Conservation (phyloP, 2,888 invertebrate genomes). For the Drosophila paucipuncta region DNA sequence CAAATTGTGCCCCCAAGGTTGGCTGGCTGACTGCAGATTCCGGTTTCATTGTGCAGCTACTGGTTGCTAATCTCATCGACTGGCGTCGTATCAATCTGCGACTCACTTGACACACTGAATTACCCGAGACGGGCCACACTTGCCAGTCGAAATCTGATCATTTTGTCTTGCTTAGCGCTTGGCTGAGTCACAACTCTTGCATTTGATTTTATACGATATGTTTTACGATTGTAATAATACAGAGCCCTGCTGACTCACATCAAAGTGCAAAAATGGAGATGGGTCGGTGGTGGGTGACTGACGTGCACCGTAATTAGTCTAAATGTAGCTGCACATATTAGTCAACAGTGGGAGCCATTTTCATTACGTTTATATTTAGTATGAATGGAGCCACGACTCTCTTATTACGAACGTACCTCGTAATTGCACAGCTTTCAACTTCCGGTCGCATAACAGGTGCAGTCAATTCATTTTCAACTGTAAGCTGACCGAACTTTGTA, state of each 20-base stretch:
- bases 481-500: conserved; percentile 18
- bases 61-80: conserved; percentile 55
- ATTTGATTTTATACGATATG: conserved; percentile 52
- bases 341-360: conserved; percentile 54
- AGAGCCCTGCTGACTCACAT: conserved; percentile 53
- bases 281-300: conserved; percentile 1
- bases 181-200: conserved; percentile 58
- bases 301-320: conserved; percentile 62
- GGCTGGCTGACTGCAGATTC: conserved; percentile 15
- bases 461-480: conserved; percentile 33
- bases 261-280: conserved; percentile 7
- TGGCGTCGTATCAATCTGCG: conserved; percentile 61
- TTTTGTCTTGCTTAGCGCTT: conserved; percentile 45
- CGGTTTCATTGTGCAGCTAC: conserved; percentile 44
- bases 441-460: conserved; percentile 71
- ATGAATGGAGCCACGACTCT: conserved; percentile 37
- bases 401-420: conserved; percentile 57
- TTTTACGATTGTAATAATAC: conserved; percentile 14
- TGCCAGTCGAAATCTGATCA: conserved; percentile 67
- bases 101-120: conserved; percentile 41
- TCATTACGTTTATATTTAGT: conserved; percentile 37
- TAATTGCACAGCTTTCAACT: conserved; percentile 62
- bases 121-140: conserved; percentile 41
- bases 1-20: conserved; percentile 43
- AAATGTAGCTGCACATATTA: conserved; percentile 63